Conservation (phyloP, 2,888 invertebrate genomes). For the Linyphia triangularis region DNA sequence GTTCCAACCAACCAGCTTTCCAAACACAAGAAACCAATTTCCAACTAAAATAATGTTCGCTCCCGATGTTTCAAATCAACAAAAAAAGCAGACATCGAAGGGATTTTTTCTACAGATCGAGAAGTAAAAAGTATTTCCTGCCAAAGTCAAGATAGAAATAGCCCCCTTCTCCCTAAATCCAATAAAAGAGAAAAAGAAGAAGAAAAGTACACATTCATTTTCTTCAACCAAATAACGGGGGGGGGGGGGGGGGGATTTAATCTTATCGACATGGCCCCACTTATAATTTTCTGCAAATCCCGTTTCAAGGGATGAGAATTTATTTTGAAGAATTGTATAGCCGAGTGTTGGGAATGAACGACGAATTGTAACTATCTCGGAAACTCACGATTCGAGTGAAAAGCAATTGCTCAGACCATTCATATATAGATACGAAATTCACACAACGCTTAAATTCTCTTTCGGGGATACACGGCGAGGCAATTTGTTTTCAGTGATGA, state of each 20-base stretch:
- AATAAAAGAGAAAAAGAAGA: neutral
- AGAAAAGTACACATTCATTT: constrained; percentile 8
- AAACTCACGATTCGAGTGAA: neutral
- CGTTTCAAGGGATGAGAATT: constrained; percentile 8
- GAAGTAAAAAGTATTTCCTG: neutral
- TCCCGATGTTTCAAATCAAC: too few relatives aligned
- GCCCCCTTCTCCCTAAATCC: neutral
- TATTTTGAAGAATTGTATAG: constrained; percentile 20
- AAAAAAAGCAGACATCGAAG: too few relatives aligned
- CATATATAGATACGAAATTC: constrained; percentile 1
- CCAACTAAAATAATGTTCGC: too few relatives aligned
- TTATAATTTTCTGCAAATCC: constrained; percentile 19
- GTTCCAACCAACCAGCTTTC: too few relatives aligned
- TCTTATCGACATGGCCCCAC: constrained; percentile 43
- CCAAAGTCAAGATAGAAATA: neutral
- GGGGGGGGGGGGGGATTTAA: constrained; percentile 18
- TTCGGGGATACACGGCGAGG: neutral
- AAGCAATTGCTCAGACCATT: constrained; percentile 23
- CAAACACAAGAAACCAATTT: too few relatives aligned
- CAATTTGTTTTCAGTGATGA: constrained; percentile 52
- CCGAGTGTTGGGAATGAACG: neutral
- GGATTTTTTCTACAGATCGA: too few relatives aligned
- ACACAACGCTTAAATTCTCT: constrained; percentile 19
- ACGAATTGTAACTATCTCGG: neutral
- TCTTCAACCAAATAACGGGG: neutral